Evolutionary conservation across 2,113 vertebrate species (phyloP), one percentile per base, ranked within the genome.

Genomic region (Cyprinodon variegatus): DNA sequence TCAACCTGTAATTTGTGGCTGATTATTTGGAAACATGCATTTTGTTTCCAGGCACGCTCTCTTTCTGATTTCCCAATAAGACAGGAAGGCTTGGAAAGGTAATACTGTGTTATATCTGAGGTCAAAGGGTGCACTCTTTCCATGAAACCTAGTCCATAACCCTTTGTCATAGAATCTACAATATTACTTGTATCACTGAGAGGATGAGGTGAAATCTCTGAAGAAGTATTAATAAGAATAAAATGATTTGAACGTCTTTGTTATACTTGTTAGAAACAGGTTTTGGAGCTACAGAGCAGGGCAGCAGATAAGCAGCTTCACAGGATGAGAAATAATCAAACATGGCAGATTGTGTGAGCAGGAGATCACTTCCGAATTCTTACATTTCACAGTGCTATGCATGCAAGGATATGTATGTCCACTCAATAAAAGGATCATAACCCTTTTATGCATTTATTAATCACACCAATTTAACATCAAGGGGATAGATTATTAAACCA

Each of bases 1-100:
- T 87, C 69, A 91, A 89, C 87, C 84, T 90, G 81, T 76, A 81
- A 91, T 93, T 90, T 90, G 75, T 75, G 79, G 80, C 63, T 76
- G 65, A 80, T 86, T 86, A 76, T 83, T 81, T 67, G 53, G 62
- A 76, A 88, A 79, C 84, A 57, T 88, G 69, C 78, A 57, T 88
- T 92, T 87, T 6, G 29, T 45, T 77, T 64, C 74, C 22, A 76
- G 77, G 29, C 77, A 62, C 17, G 38, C 61, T 77, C 61, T 61
- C 69, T 57, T 84, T 76, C 82, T 72, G 69, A 82, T 74, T 65
- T 70, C 67, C 63, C 67, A 72, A 61, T 7, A 2, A 71, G 50
- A 66, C 22, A 36, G 37, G 41, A 57, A 73, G 76, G 48, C 22
- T n/a, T 15, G 38, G 41, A 29, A 45, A 60, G 74, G 61, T 70